phyloP scores from a whole-genome alignment of 1,140 invertebrate species.

The Trissolcus basalis region DNA sequence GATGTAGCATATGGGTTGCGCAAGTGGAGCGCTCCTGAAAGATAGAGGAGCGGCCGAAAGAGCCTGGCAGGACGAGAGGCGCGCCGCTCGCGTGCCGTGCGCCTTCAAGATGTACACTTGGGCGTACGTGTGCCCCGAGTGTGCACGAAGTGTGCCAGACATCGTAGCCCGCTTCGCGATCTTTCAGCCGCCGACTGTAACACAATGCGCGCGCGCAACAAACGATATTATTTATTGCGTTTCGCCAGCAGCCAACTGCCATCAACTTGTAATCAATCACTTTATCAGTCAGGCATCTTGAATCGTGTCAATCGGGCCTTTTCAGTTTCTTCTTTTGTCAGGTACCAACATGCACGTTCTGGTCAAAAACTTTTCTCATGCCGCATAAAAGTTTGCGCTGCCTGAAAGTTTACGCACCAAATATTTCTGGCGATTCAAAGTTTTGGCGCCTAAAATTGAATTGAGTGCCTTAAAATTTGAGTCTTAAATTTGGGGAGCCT shows the following conservation, averaged over 20 bases:
- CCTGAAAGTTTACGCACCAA: too few relatives aligned
- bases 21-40: constrained; percentile 41
- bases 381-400: too few relatives aligned
- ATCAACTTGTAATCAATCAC: constrained; percentile 13
- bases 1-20: constrained; percentile 38
- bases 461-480: too few relatives aligned
- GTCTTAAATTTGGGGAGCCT: too few relatives aligned
- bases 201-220: constrained; percentile 45
- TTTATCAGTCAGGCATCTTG: too few relatives aligned
- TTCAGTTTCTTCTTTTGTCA: too few relatives aligned
- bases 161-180: constrained; percentile 41
- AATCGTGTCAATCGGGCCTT: too few relatives aligned
- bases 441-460: too few relatives aligned
- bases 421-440: too few relatives aligned
- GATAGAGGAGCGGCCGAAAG: constrained; percentile 60
- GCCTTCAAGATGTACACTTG: constrained; percentile 71
- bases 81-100: constrained; percentile 74
- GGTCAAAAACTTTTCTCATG: too few relatives aligned
- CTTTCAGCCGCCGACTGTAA: constrained; percentile 38
- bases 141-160: constrained; percentile 62
- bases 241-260: constrained; percentile 10
- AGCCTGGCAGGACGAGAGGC: constrained; percentile 51
- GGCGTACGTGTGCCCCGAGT: constrained; percentile 68
- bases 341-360: too few relatives aligned
- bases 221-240: constrained; percentile 46